A percentile compares a stretch with the other conserved stretches of the same genome.
Conservation (phyloP, 1,140 invertebrate species). For the Globodera ellingtonae region DNA sequence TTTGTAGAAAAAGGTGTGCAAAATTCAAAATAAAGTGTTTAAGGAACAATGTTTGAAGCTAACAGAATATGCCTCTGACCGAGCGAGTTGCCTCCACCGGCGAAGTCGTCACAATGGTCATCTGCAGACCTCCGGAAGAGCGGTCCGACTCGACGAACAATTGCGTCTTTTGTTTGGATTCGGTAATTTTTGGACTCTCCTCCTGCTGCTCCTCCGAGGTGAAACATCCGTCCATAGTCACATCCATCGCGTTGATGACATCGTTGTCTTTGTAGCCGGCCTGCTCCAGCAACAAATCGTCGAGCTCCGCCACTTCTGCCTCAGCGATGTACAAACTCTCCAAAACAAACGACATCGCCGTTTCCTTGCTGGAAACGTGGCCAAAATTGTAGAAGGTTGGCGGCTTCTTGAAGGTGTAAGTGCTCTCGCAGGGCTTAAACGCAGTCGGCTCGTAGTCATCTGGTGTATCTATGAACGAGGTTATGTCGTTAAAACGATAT, state of each 20-base stretch:
- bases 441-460: constrained; percentile 23
- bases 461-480: constrained; percentile 18
- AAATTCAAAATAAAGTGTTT: neutral
- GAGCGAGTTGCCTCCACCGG: neutral
- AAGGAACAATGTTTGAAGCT: neutral
- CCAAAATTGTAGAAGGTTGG: constrained; percentile 25
- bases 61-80: neutral
- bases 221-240: neutral
- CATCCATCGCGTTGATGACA: constrained; percentile 5
- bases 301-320: neutral
- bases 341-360: constrained; percentile 16
- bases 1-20: too few species aligned
- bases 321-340: constrained; percentile 24
- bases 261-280: neutral
- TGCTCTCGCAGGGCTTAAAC: constrained; percentile 19
- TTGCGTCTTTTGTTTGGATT: neutral
- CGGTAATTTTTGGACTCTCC: neutral
- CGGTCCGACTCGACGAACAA: neutral
- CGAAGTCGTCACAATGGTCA: neutral
- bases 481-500: neutral
- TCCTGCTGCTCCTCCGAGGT: neutral
- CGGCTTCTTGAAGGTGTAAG: constrained; percentile 24
- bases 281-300: constrained; percentile 13
- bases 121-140: neutral
- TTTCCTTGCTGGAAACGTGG: neutral